Evolutionary conservation across 2,797 vertebrate species (phyloP).

Genomic region (Tympanoctomys barrerae): DNA sequence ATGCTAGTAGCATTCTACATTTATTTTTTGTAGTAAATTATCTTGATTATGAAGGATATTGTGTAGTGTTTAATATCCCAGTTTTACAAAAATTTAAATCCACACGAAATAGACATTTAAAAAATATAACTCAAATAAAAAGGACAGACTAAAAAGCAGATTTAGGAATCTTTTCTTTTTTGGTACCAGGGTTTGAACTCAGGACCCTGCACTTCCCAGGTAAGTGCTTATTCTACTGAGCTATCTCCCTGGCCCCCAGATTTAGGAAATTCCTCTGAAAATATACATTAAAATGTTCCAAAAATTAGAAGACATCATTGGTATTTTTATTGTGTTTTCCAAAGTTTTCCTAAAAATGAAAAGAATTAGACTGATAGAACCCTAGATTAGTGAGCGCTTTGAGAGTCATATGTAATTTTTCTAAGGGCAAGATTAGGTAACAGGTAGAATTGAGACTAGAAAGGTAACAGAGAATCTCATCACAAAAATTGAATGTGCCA

Average conservation of each 20-base stretch:
- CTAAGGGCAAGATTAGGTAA: neutral
- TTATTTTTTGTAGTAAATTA: neutral
- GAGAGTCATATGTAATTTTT: neutral
- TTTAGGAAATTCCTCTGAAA: neutral
- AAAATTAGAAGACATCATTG: neutral
- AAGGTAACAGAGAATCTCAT: neutral
- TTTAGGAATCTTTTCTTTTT: too few relatives aligned
- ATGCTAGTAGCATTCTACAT: neutral
- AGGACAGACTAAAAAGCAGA: neutral
- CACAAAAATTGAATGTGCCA: neutral
- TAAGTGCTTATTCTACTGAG: too few relatives aligned
- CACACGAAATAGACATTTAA: neutral
- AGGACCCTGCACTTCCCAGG: too few relatives aligned
- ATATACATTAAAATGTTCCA: conserved; percentile 18
- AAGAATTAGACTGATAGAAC: neutral
- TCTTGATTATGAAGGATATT: neutral
- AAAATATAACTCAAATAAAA: neutral
- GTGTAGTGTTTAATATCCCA: neutral
- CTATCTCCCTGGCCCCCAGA: too few relatives aligned
- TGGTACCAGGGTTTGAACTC: too few relatives aligned
- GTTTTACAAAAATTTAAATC: neutral
- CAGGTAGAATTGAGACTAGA: neutral
- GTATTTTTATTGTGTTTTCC: neutral
- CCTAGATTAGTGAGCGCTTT: neutral
- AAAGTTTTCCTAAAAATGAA: neutral